A percentile compares a stretch with the other conserved stretches of the same genome.
phyloP scores from a whole-genome alignment of 2,797 vertebrate species.

The Acanthurus leucopareius region DNA sequence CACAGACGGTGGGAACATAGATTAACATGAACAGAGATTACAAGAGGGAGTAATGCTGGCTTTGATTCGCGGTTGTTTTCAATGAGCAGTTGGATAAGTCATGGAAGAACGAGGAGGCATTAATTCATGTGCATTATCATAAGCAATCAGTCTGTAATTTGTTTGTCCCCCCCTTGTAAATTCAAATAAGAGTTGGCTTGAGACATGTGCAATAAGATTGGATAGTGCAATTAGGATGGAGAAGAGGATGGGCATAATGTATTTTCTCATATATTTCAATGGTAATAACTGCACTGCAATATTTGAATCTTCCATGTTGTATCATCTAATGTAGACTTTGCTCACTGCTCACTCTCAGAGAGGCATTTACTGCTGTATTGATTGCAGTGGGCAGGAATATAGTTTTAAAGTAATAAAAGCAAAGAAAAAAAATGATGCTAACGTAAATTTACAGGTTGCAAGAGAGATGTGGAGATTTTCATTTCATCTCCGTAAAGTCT shows the following conservation, averaged over 20 bases:
- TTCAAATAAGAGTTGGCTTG: slow-evolving; percentile 16
- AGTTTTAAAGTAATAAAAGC: background rate
- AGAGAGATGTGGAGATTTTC: background rate
- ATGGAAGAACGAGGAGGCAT: slow-evolving; percentile 31
- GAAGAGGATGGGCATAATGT: background rate
- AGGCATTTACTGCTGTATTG: background rate
- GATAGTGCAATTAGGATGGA: slow-evolving; percentile 7
- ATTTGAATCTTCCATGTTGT: background rate
- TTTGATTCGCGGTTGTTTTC: slow-evolving; percentile 61
- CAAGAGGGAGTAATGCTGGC: slow-evolving; percentile 30
- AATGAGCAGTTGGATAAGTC: slow-evolving; percentile 49
- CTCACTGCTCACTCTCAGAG: background rate
- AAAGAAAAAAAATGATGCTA: background rate
- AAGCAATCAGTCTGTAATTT: slow-evolving; percentile 41
- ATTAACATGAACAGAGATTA: slow-evolving; percentile 44
- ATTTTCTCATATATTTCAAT: background rate
- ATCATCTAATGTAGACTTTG: slow-evolving; percentile 16
- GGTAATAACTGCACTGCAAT: slow-evolving; percentile 2
- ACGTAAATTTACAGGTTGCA: slow-evolving; percentile 21
- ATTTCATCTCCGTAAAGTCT: slow-evolving; percentile 9
- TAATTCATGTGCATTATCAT: slow-evolving; percentile 46
- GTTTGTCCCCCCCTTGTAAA: slow-evolving; percentile 17
- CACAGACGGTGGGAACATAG: slow-evolving; percentile 7
- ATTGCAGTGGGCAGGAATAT: background rate
- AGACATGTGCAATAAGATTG: slow-evolving; percentile 16